Base-by-base conservation (phyloP, 2,113 vertebrate species). In the Pterocles orientalis region DNA sequence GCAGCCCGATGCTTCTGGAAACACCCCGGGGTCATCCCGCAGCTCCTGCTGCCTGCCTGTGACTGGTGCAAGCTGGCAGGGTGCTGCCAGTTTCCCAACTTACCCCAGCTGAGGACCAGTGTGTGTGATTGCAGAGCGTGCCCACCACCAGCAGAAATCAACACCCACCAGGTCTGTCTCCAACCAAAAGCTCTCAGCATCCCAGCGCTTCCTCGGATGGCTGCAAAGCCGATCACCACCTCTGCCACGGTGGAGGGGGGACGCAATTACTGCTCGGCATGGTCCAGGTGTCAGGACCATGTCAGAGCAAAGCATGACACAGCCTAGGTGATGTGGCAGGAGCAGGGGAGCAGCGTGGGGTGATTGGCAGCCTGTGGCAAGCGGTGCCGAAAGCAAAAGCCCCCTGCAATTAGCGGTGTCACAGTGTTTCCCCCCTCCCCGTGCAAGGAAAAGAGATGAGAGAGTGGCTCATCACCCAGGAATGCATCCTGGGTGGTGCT, bases 401-500 rank as follows among this genome's bases (percentile, higher is more conserved):
- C 12, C 28, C 11, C 48, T 0, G 4, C 76, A 90, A 88, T 92
- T 81, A 96, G 79, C 2, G 0, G 11, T 7, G 58, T 45, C 0
- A 1, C 36, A 48, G 82, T 10, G 0, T 28, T 41, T 41, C 13
- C 54, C 36, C 45, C 34, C 48, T 70, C 36, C 31, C 68, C 2
- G 0, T 2, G 12, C 0, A 0, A 33, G 47, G 29, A 43, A n/a
- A n/a, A 12, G 53, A 51, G 50, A 39, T 43, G 43, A 51, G 45
- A 41, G 7, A 25, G 73, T 75, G 70, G 70, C 31, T 53, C 29
- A 71, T 31, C 1, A 0, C 1, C 43, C 47, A 47, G 66, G 66
- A 57, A 56, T 1, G 14, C 18, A 86, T 45, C 58, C 51, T 6
- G 45, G n/a, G 17, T 1, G 5, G 33, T 51, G 80, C 61, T 23